phyloP scores from a whole-genome alignment of 2,113 vertebrate species.

The Elaphurus davidianus region DNA sequence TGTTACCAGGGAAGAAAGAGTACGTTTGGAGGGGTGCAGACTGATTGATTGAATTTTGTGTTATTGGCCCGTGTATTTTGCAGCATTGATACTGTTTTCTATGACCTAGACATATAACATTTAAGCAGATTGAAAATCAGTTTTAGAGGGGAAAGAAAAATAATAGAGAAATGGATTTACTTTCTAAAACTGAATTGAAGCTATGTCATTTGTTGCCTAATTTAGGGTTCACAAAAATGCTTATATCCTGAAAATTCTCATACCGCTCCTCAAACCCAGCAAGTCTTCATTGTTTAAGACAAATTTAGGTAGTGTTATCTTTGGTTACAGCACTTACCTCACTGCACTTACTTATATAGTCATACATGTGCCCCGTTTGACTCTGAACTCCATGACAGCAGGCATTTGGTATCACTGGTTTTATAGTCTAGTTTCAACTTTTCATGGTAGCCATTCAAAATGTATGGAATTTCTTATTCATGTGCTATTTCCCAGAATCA shows the following conservation, averaged over 20 bases:
- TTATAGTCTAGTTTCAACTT: no score
- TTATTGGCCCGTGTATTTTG: neutral
- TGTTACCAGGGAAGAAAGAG: neutral
- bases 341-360: rapidly evolving
- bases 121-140: neutral
- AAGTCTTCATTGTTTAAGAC: neutral
- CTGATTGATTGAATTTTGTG: rapidly evolving
- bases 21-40: rapidly evolving
- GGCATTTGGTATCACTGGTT: neutral
- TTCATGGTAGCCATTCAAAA: neutral
- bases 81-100: neutral
- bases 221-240: neutral
- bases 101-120: neutral
- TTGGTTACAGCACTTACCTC: neutral
- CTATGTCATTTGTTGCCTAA: neutral
- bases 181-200: neutral
- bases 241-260: neutral
- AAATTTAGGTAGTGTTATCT: rapidly evolving
- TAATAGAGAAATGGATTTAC: neutral
- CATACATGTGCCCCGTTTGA: no score
- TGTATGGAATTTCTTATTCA: neutral
- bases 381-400: neutral
- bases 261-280: neutral
- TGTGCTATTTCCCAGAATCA: neutral
- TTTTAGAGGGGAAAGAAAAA: neutral